Base-by-base conservation (phyloP, 2,113 vertebrate species). In the Numenius arquata region DNA sequence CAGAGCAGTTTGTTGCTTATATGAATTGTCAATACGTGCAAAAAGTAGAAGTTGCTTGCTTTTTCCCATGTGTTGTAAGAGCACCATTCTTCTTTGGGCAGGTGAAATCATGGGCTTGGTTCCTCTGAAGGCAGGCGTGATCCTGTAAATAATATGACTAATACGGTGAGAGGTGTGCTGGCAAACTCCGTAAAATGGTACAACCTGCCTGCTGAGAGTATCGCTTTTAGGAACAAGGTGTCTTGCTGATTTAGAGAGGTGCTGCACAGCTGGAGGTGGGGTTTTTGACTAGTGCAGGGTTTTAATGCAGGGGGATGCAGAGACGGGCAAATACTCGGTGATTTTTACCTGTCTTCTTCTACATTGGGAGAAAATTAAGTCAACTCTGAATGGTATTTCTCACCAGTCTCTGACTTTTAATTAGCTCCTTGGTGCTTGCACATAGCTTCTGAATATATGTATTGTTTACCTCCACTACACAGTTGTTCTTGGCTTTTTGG, bases 91-190 rank as follows among this genome's bases (percentile, higher is more conserved):
- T 56, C 36, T 67, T 47, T 29, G 59, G 15, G 11, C 41, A 65
- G 88, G 30, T 70, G 82, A 52, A 81, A 43, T 48, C 15, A 26
- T 30, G 45, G 68, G 30, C 36, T 87, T 72, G 30, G 53, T 27
- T 68, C 11, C 32, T 91, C 77, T 38, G 53, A 41, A 76, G 63
- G 34, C 67, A 72, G 72, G 29, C 2, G 6, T 14, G 30, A 29
- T 45, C 6, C 12, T 56, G 43, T 17, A 32, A 89, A 50, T 43
- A 65, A n/a, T 21, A 21, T 17, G 78, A 8, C 21, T 19, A 61
- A 17, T 73, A 14, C 3, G 43, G 55, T 1, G 1, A 56, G 43
- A 17, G 55, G 19, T 59, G 45, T 1, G 1, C 18, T 1, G 12
- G 26, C 34, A 41, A 17, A 23, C 21, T 74, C 32, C 7, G 5